Base-by-base conservation (phyloP, 2,888 invertebrate species). In the Gymnocheta viridis region DNA sequence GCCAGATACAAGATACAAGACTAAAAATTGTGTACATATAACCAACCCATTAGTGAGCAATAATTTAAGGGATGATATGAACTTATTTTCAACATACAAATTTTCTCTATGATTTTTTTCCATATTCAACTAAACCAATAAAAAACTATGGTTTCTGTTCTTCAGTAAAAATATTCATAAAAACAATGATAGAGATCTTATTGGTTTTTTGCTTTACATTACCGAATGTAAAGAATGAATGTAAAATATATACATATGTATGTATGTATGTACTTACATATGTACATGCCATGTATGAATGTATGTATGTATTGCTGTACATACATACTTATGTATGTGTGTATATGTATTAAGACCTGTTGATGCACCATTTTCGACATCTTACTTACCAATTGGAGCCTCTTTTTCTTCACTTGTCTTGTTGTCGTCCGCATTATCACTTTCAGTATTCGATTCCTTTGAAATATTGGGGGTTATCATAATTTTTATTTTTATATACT, bases 41-140 rank as follows among this genome's bases (percentile, higher is more conserved):
- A n/a, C n/a, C n/a, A 51, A 51, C 41, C 51, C 17, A 62, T 74
- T 19, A 47, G 7, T 72, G 22, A 49, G 27, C 14, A 58, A 67
- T 38, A 4, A 49, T 58, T 69, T 73, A 82, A 69, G 82, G 82
- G 82, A 73, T 78, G 82, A 64, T 56, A 5, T 60, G 38, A 47
- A 41, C 14, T 22, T 19, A 69, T 51, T 17, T 44, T 24, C 29
- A 51, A 27, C 41, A 62, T 29, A 32, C 9, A 27, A 2, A 49
- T 24, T 9, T 51, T 64, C 47, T 44, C 22, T 14, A n/a, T 32
- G 10, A 6, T 14, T 29, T 38, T 24, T 67, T 38, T 77, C 5
- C 2, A n/a, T 49, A 12, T 22, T 49, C 14, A 66, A 49, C 14
- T 5, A 47, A 58, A 66, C 58, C 72, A 67, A 77, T 77, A 72